A percentile compares a stretch with the other conserved stretches of the same genome.
Conservation (phyloP, 2,113 vertebrate genomes). For the Helogale parvula region DNA sequence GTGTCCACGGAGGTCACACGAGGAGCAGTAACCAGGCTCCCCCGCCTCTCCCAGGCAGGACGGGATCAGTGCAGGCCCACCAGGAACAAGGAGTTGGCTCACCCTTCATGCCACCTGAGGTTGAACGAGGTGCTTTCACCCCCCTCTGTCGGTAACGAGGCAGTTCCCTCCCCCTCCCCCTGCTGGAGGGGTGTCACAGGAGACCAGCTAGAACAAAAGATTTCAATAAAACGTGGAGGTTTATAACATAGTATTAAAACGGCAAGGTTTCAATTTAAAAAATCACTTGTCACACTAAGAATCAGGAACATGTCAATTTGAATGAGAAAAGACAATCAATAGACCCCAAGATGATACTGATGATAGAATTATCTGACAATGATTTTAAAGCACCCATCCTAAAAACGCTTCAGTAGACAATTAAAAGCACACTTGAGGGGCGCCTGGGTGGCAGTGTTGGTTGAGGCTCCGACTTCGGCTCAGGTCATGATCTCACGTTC, state of each 20-base stretch:
- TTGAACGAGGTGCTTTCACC: background rate
- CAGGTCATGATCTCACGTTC: no score
- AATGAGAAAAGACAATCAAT: background rate
- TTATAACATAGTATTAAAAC: background rate
- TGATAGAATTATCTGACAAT: background rate
- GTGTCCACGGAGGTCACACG: rapidly evolving
- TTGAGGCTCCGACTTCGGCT: no score
- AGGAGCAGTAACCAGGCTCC: background rate
- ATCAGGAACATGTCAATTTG: background rate
- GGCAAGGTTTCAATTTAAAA: background rate
- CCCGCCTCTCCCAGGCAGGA: background rate
- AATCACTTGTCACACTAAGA: background rate
- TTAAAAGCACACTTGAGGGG: background rate
- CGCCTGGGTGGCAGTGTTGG: no score
- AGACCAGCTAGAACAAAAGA: background rate
- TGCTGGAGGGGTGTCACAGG: background rate
- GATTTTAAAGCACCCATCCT: background rate
- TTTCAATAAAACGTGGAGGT: background rate
- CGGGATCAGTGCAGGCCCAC: no score
- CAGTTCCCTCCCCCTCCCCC: background rate
- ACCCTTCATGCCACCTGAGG: background rate
- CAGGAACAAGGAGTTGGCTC: no score
- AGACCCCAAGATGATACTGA: background rate
- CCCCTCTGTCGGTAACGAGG: background rate
- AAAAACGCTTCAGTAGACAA: slow-evolving; percentile 11